These are phyloP conservation scores for Trachymyrmex cornetzi DNA, from an alignment of 1,140 invertebrate genomes.

Conservation along the genomic window DNA sequence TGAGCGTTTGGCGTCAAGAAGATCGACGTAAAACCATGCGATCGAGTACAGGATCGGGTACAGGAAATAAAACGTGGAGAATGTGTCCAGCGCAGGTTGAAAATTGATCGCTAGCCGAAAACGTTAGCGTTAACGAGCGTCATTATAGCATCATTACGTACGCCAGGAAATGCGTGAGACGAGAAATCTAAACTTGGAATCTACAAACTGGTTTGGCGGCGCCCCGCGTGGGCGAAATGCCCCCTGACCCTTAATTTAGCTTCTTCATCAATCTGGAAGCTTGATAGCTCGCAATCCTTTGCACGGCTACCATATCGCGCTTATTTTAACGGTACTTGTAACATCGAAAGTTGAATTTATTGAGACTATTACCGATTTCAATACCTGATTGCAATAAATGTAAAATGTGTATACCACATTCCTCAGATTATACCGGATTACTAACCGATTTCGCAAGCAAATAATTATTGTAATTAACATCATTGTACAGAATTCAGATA, in stretches of 20 bases:
- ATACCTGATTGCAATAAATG: not conserved
- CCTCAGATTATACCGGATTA: not conserved
- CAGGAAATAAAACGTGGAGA: conserved; percentile 37
- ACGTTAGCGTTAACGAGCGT: conserved; percentile 28
- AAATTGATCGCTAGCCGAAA: conserved; percentile 35
- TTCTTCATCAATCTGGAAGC: conserved; percentile 53
- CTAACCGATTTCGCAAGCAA: conserved; percentile 4
- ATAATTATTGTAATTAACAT: conserved; percentile 25
- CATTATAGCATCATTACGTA: conserved; percentile 36
- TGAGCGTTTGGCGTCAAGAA: conserved; percentile 61
- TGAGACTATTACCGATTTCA: not conserved
- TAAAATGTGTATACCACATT: conserved; percentile 34
- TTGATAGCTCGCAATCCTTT: not conserved
- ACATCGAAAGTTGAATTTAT: conserved; percentile 26
- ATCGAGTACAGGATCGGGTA: not conserved
- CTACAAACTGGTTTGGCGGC: conserved; percentile 53
- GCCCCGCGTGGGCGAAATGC: conserved; percentile 37
- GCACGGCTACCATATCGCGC: conserved; percentile 19
- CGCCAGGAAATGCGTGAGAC: conserved; percentile 29
- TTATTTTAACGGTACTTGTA: conserved; percentile 22
- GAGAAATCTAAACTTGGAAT: conserved; percentile 40
- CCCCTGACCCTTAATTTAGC: conserved; percentile 43
- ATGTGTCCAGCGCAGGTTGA: not conserved
- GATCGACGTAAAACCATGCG: conserved; percentile 32
- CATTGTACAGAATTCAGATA: not conserved